A percentile compares a stretch with the other conserved stretches of the same genome.
Conservation (phyloP, 2,113 vertebrate genomes). For the Phylloscopus whistleri region DNA sequence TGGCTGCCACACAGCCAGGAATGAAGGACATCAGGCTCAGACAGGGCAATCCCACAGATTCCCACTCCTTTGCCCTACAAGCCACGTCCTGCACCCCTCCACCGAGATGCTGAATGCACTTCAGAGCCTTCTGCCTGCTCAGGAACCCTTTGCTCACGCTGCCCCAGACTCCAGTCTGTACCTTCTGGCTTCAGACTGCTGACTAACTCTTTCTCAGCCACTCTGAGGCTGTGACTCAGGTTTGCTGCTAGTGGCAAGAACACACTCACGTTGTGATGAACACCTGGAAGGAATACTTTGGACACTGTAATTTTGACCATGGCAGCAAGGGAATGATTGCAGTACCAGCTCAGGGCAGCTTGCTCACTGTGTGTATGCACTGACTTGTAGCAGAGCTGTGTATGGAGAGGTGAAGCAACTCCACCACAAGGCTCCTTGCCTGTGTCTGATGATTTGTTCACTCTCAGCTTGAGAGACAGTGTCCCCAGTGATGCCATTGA, state of each 20-base stretch:
- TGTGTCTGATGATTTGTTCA: accelerated
- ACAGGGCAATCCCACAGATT: not conserved
- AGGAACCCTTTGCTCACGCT: accelerated
- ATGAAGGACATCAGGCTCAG: not conserved
- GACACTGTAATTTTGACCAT: not conserved
- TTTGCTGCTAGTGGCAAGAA: not conserved
- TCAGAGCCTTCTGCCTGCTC: not conserved
- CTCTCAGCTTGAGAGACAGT: not conserved
- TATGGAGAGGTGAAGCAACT: not conserved
- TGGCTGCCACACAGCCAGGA: not conserved
- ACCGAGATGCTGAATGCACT: accelerated
- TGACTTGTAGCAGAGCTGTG: not conserved
- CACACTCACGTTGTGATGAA: not conserved
- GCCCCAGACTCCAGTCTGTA: not conserved
- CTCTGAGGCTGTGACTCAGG: not conserved
- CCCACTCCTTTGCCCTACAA: accelerated
- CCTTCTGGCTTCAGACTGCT: not conserved
- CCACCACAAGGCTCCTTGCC: not conserved
- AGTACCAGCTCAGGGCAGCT: not conserved
- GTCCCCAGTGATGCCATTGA: not conserved
- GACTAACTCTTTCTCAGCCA: not conserved
- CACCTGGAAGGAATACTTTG: not conserved
- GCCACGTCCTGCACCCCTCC: not conserved
- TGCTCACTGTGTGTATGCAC: not conserved
- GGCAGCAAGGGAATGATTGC: not conserved